Evolutionary conservation across 2,888 invertebrate genomes (phyloP), one percentile per base, ranked within the genome.

Genomic region (Pherbina coryleti): DNA sequence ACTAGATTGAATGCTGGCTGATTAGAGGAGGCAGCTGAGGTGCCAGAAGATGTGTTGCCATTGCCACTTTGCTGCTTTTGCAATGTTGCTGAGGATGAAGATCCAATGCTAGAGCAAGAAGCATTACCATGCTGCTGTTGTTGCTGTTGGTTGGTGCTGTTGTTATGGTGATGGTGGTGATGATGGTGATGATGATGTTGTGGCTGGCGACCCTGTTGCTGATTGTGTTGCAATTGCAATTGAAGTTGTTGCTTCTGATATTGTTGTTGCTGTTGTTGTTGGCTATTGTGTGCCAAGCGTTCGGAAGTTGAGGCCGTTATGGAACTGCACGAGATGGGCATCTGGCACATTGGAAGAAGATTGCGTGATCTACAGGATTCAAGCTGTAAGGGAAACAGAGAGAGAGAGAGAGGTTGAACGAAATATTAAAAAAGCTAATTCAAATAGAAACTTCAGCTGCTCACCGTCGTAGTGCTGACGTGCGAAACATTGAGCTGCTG

Each of bases 1-100:
- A 97, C 95, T 86, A 97, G 92, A 89, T 94, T 96, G 88, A 96
- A 93, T 82, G 94, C 93, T 85, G 93, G 93, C 81, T 94, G 93
- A 83, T 93, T 89, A 90, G 91, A 83, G 90, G 86, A 85, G 69
- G 88, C 87, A 17, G 88, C 88, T 60, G 86, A 85, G 5, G 88
- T 88, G n/a, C 88, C 88, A 37, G 67, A 75, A 34, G 78, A 86
- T 86, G 76, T 85, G 81, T 75, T 77, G 44, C 76, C 69, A 22
- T 77, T 60, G 14, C 78, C 49, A 73, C 77, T 60, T 75, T 78
- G 70, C 34, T 67, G 66, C 44, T 78, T 64, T 14, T 64, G 66
- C 14, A 70, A 37, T 49, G 55, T 71, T 14, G 74, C 44, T 5
- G 67, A 57, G 37, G 69, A 70, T 3, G 76, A n/a, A 19, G 67